Percentiles rank a stretch among this genome's conserved stretches.
phyloP scores from a whole-genome alignment of 2,888 invertebrate genomes.

The Ichneumon xanthorius region DNA sequence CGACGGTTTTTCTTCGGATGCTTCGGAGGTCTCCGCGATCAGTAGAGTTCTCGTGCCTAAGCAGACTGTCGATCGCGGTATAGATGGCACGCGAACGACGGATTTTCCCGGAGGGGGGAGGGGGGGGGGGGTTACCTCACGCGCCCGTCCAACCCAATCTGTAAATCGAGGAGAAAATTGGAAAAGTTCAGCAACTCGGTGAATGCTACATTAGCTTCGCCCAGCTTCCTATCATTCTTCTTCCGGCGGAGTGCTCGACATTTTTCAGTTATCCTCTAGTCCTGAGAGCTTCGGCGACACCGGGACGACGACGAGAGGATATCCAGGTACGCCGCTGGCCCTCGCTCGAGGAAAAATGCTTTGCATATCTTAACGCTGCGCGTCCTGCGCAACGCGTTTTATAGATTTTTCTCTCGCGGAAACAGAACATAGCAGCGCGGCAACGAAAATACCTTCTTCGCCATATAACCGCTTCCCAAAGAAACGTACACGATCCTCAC shows the following conservation, averaged over 20 bases:
- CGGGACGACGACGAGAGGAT: slow-evolving; percentile 11
- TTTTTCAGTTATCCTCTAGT: slow-evolving; percentile 68
- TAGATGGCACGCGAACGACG: slow-evolving; percentile 39
- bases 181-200: slow-evolving; percentile 71
- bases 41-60: slow-evolving; percentile 53
- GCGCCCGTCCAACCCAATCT: slow-evolving; percentile 65
- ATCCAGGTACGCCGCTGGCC: slow-evolving; percentile 15
- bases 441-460: slow-evolving; percentile 18
- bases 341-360: slow-evolving; percentile 48
- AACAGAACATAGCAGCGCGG: background rate
- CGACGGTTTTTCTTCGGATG: background rate
- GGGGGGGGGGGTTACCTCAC: background rate
- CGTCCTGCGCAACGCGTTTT: slow-evolving; percentile 11
- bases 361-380: slow-evolving; percentile 50
- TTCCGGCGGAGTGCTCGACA: slow-evolving; percentile 62
- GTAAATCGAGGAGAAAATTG: slow-evolving; percentile 74
- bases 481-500: background rate
- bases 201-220: slow-evolving; percentile 72
- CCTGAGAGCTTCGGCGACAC: slow-evolving; percentile 25
- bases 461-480: background rate
- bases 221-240: slow-evolving; percentile 70
- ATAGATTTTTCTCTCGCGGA: slow-evolving; percentile 25
- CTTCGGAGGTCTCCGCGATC: background rate
- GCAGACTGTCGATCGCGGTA: slow-evolving; percentile 58
- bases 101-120: background rate